phyloP scores from a whole-genome alignment of 2,113 vertebrate species.

The Rhea americana region DNA sequence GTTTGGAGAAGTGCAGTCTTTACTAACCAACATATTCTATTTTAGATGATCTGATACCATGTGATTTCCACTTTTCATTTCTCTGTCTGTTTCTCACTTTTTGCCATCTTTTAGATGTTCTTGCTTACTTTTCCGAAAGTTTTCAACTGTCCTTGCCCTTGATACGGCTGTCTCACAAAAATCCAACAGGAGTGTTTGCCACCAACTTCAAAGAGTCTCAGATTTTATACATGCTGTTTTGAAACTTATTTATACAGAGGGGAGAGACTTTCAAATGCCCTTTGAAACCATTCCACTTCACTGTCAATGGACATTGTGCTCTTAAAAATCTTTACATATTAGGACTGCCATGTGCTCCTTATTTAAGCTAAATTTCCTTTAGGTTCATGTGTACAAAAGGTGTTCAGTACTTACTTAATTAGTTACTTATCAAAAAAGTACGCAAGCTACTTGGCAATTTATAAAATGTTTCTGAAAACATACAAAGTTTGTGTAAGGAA shows the following conservation, averaged over 20 bases:
- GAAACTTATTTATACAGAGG: constrained; percentile 23
- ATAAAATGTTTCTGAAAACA: neutral
- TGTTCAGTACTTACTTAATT: neutral
- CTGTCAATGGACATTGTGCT: neutral
- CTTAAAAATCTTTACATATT: neutral
- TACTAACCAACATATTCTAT: constrained; percentile 66
- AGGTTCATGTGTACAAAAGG: constrained; percentile 24
- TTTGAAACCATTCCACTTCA: neutral
- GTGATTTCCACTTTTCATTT: constrained; percentile 56
- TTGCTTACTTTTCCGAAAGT: constrained; percentile 29
- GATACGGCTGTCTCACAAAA: neutral
- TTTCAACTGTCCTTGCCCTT: neutral
- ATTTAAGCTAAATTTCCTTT: neutral
- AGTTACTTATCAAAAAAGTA: neutral
- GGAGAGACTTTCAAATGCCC: constrained; percentile 28
- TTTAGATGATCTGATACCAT: constrained; percentile 58
- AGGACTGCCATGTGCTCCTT: neutral
- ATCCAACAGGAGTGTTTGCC: neutral
- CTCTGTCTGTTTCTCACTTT: constrained; percentile 7
- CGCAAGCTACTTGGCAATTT: neutral
- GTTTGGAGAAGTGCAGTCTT: constrained; percentile 61
- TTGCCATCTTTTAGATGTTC: constrained; percentile 15
- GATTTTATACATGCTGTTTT: constrained; percentile 26
- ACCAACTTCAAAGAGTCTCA: constrained; percentile 22
- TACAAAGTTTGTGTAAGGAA: neutral